A percentile compares a stretch with the other conserved stretches of the same genome.
These are phyloP conservation scores for Clarias magur DNA, from an alignment of 2,113 vertebrate species.

Conservation along the genomic window DNA sequence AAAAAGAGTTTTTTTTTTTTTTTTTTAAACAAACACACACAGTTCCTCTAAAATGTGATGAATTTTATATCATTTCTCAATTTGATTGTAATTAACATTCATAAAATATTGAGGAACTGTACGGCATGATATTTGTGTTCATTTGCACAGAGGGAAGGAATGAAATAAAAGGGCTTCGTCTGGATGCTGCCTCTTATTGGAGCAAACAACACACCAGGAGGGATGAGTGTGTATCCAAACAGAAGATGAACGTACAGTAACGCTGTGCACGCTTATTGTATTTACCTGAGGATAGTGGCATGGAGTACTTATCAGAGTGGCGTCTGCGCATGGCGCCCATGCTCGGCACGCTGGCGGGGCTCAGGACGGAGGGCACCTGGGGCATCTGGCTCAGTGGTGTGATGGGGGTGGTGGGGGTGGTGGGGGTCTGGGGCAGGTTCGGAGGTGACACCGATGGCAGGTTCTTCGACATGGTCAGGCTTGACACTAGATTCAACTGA, in stretches of 20 bases:
- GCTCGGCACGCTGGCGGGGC: conserved; percentile 94
- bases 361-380: conserved; percentile 96
- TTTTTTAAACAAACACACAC: conserved; percentile 64
- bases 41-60: conserved; percentile 66
- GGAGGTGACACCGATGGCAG: conserved; percentile 94
- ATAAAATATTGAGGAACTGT: conserved; percentile 73
- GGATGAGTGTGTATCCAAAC: conserved; percentile 7
- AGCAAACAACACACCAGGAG: conserved; percentile 6
- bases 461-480: conserved; percentile 99
- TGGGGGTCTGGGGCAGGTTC: conserved; percentile 99
- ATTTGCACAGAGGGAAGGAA: conserved; percentile 67
- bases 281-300: conserved; percentile 96
- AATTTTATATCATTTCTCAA: conserved; percentile 73
- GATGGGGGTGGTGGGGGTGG: conserved; percentile 95
- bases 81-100: conserved; percentile 77
- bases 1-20: conserved; percentile 57
- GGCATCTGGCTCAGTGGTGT: conserved; percentile 97
- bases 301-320: conserved; percentile 99
- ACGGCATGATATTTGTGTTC: conserved; percentile 67
- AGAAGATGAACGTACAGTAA: not conserved
- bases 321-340: conserved; percentile 98
- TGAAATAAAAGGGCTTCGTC: conserved; percentile 31
- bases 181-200: conserved; percentile 16
- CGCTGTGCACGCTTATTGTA: not conserved
- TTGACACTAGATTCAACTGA: conserved; percentile 99